These are phyloP conservation scores for Calvadosia cruxmelitensis DNA, from an alignment of 30 jellyfish, hydroid and myxozoan genomes.

Conservation along the genomic window DNA sequence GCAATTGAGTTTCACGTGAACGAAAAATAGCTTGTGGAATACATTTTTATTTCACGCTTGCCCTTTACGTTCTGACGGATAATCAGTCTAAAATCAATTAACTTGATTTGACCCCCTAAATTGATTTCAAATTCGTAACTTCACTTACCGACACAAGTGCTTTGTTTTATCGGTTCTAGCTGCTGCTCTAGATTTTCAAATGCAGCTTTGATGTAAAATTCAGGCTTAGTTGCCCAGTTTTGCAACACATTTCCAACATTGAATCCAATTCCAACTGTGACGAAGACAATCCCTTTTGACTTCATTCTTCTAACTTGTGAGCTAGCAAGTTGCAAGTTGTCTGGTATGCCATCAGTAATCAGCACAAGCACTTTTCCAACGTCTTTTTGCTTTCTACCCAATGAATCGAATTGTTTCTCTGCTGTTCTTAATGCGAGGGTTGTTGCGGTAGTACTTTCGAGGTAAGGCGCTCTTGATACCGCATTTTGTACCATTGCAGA, in stretches of 20 bases:
- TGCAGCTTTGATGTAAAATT: not conserved
- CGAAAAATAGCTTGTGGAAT: no score
- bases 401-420: no score
- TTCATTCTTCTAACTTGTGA: not conserved
- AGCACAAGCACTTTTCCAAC: not conserved
- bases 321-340: not conserved
- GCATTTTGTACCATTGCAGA: no score
- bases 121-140: no score
- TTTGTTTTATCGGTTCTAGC: not conserved
- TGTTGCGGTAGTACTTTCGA: not conserved
- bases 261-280: not conserved
- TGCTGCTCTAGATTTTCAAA: not conserved
- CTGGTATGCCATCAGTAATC: not conserved
- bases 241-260: not conserved
- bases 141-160: not conserved
- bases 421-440: not conserved
- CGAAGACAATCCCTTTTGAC: not conserved
- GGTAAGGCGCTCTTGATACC: not conserved
- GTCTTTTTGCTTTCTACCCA: not conserved
- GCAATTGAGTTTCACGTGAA: no score
- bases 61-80: no score
- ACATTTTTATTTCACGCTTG: no score
- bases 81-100: no score
- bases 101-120: no score
- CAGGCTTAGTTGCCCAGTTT: conserved; percentile 1